Evolutionary conservation across 1,140 invertebrate species (phyloP).

Genomic region (Drosophila subobscura): DNA sequence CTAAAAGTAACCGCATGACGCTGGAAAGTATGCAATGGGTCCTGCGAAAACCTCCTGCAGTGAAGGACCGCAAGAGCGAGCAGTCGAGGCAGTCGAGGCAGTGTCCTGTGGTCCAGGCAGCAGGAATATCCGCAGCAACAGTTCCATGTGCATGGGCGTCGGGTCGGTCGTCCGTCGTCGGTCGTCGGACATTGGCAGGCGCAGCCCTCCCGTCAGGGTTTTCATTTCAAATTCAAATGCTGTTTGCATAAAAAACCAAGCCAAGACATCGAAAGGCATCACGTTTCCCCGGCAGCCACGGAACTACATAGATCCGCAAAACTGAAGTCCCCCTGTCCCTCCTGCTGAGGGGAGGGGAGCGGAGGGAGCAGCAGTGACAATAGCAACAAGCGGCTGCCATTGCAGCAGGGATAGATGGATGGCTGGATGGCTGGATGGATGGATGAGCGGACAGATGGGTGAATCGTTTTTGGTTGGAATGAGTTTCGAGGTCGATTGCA

Average conservation of each 20-base stretch:
- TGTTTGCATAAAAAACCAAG: conserved; percentile 74
- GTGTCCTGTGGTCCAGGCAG: neutral
- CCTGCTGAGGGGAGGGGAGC: conserved; percentile 1
- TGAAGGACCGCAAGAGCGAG: conserved; percentile 16
- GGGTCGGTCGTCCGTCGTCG: too few species aligned
- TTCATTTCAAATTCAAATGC: conserved; percentile 81
- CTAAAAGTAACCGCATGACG: conserved; percentile 65
- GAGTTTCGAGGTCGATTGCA: neutral
- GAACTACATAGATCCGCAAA: neutral
- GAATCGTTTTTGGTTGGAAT: neutral
- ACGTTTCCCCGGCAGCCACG: conserved; percentile 16
- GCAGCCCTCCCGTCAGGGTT: conserved; percentile 47
- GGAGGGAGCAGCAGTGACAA: conserved; percentile 52
- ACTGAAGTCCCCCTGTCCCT: conserved; percentile 2
- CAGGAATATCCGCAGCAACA: neutral
- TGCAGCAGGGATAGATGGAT: conserved; percentile 4
- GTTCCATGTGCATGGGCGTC: conserved; percentile 20
- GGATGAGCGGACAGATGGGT: conserved; percentile 8
- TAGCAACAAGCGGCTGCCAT: conserved; percentile 53
- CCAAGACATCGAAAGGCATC: conserved; percentile 58
- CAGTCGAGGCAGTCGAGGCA: conserved; percentile 3
- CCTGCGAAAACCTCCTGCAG: conserved; percentile 17
- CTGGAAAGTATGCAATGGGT: conserved; percentile 60
- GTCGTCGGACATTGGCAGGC: conserved; percentile 35
- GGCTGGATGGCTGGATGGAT: conserved; percentile 15